A percentile compares a stretch with the other conserved stretches of the same genome.
phyloP scores from a whole-genome alignment of 2,888 invertebrate species.

The Taphrorychus bicolor region DNA sequence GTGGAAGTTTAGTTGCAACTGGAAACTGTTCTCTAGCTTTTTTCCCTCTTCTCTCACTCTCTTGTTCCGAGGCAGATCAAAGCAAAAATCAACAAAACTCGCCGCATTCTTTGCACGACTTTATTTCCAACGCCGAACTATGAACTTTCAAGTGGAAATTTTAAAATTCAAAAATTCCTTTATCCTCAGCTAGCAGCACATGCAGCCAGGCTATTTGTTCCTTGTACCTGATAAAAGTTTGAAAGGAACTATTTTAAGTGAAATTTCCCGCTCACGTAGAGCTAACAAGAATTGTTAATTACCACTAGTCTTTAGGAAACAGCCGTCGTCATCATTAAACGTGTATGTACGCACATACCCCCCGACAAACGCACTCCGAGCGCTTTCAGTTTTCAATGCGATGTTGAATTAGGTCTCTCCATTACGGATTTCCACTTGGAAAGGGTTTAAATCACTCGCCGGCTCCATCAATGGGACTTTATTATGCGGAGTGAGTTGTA shows the following conservation, averaged over 20 bases:
- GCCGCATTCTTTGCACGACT: no score
- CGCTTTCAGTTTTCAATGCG: constrained; percentile 1
- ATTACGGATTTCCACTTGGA: constrained; percentile 39
- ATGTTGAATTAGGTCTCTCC: constrained; percentile 28
- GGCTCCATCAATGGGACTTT: constrained; percentile 27
- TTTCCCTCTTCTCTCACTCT: no score
- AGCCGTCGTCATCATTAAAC: not conserved
- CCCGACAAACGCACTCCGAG: constrained; percentile 4
- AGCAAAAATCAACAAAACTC: no score
- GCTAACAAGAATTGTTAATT: not conserved
- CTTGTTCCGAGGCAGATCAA: no score
- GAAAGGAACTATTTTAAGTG: not conserved
- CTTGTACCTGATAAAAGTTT: no score
- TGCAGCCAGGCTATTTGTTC: no score
- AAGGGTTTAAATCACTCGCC: constrained; percentile 36
- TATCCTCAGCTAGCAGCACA: no score
- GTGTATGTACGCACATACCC: not conserved
- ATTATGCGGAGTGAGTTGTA: constrained; percentile 28
- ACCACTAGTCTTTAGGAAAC: not conserved
- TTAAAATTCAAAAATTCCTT: no score
- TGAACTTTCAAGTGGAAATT: no score
- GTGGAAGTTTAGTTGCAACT: no score
- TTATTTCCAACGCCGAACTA: no score
- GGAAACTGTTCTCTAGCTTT: not conserved
- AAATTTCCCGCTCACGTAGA: not conserved